These are phyloP conservation scores for Anisognathus igniventris DNA, from an alignment of 2,797 vertebrate species.

Conservation along the genomic window DNA sequence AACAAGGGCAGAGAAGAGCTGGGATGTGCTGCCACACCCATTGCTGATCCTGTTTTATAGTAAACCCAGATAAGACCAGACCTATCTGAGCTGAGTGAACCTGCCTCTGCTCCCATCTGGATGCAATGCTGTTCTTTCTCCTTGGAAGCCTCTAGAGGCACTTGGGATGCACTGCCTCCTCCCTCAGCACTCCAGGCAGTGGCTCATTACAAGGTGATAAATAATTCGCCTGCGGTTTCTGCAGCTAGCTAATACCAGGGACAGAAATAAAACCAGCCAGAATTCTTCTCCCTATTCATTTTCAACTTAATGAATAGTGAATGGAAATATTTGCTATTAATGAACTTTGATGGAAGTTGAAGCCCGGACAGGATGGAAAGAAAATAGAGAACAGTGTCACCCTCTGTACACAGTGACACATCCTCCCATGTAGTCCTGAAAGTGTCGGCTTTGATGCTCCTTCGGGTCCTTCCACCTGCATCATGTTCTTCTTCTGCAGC, in stretches of 20 bases:
- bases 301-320: background rate
- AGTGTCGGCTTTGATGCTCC: background rate
- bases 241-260: background rate
- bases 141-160: background rate
- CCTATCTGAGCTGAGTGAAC: background rate
- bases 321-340: background rate
- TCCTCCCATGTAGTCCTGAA: background rate
- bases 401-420: background rate
- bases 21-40: background rate
- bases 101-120: background rate
- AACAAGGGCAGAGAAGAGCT: background rate
- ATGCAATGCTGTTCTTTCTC: background rate
- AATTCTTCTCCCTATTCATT: background rate
- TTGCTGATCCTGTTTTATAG: background rate
- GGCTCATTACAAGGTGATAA: constrained; percentile 18
- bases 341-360: background rate
- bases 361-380: background rate
- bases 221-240: background rate
- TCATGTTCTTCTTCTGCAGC: background rate
- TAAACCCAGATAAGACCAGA: background rate
- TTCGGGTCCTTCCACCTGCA: background rate
- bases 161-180: background rate
- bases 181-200: background rate
- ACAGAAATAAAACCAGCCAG: background rate
- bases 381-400: background rate